A percentile compares a stretch with the other conserved stretches of the same genome.
phyloP scores from a whole-genome alignment of 1,140 invertebrate genomes.

The Archegozetes longisetosus region DNA sequence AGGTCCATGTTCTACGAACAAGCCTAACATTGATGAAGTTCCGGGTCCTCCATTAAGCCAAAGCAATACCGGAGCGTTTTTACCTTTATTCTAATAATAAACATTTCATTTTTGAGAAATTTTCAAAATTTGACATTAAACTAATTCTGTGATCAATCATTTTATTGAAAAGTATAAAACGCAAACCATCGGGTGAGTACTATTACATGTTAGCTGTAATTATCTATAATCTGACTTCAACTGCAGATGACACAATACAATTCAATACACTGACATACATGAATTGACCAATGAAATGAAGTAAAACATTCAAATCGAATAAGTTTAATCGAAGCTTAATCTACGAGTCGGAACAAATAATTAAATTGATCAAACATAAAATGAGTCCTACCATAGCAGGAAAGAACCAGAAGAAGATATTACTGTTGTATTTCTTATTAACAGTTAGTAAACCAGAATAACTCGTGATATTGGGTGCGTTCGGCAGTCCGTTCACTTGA shows the following conservation, averaged over 20 bases:
- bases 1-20: slow-evolving; percentile 68
- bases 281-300: background rate
- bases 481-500: background rate
- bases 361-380: background rate
- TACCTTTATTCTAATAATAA: slow-evolving; percentile 9
- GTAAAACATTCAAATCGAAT: background rate
- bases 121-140: no score
- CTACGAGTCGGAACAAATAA: background rate
- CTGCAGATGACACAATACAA: background rate
- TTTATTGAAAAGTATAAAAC: no score
- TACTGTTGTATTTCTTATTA: slow-evolving; percentile 16
- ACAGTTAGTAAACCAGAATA: slow-evolving; percentile 22
- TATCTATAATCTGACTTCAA: background rate
- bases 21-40: slow-evolving; percentile 53
- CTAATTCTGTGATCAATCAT: no score
- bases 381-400: slow-evolving; percentile 19
- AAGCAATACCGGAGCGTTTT: slow-evolving; percentile 47
- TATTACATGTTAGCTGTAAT: background rate
- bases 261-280: no score
- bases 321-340: background rate
- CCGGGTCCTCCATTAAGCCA: slow-evolving; percentile 77
- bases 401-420: slow-evolving; percentile 23
- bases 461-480: slow-evolving; percentile 7
- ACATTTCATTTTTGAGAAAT: no score
- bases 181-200: background rate